phyloP scores from a whole-genome alignment of 2,888 invertebrate genomes.

The Phorcus lineatus region DNA sequence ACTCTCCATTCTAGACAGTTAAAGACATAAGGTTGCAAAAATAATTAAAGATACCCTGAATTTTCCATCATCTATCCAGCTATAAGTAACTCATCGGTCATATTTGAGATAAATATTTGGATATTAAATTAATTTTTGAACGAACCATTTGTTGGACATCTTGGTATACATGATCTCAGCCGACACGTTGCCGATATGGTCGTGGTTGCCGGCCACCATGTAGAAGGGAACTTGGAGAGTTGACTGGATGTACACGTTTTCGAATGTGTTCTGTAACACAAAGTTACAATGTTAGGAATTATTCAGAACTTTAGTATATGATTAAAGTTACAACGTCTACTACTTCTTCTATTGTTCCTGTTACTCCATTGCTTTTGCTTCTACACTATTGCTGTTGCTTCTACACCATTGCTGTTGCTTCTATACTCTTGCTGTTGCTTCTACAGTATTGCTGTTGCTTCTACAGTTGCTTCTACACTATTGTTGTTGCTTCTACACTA shows the following conservation, averaged over 20 bases:
- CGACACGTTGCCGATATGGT: constrained; percentile 77
- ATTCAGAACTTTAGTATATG: no score
- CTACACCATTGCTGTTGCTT: background rate
- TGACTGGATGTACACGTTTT: constrained; percentile 72
- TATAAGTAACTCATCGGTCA: no score
- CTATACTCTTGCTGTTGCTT: no score
- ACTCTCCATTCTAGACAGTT: no score
- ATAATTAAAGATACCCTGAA: no score
- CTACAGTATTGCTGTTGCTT: no score
- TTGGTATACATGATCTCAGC: constrained; percentile 76
- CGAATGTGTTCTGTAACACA: constrained; percentile 75
- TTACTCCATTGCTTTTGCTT: background rate
- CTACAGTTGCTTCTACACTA: no score
- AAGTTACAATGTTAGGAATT: background rate
- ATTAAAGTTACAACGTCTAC: no score
- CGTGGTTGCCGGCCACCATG: constrained; percentile 78
- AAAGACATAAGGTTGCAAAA: no score
- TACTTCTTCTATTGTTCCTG: background rate
- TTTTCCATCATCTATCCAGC: no score
- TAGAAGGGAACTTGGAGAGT: constrained; percentile 75
- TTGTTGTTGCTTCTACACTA: no score
- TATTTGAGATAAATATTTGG: background rate
- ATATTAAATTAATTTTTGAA: background rate
- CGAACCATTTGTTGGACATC: constrained; percentile 71
- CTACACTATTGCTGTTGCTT: background rate